Evolutionary conservation across 2,113 vertebrate genomes (phyloP).

Genomic region (Tragulus kanchil): DNA sequence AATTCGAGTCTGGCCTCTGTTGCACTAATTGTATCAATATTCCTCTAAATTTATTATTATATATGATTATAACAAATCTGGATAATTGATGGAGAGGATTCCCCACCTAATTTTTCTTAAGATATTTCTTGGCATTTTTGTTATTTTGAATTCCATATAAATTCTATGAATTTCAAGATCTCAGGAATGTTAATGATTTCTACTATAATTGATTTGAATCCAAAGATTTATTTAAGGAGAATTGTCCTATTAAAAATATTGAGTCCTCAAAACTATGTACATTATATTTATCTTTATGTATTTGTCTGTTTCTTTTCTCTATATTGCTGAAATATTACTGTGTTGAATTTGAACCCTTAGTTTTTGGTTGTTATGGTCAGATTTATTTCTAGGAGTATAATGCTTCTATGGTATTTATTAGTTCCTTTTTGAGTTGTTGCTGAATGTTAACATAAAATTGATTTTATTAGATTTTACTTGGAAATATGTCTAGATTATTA

Average conservation of each 20-base stretch:
- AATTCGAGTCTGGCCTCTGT: not conserved
- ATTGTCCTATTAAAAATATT: not conserved
- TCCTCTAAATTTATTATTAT: not conserved
- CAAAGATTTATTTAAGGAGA: not conserved
- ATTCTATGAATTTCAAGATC: not conserved
- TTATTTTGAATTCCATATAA: not conserved
- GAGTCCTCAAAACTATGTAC: not conserved
- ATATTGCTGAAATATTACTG: not conserved
- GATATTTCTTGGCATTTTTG: not conserved
- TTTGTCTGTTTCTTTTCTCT: not conserved
- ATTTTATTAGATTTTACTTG: not conserved
- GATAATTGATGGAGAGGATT: not conserved
- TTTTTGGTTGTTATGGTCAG: not conserved
- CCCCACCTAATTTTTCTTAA: not conserved
- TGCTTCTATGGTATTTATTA: not conserved
- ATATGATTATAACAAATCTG: not conserved
- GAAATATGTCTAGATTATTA: not conserved
- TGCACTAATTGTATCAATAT: not conserved
- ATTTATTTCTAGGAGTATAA: not conserved
- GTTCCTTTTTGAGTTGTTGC: not conserved
- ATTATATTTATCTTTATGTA: not conserved
- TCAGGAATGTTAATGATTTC: not conserved
- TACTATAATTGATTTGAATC: not conserved
- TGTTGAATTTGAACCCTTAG: not conserved
- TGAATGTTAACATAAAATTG: not conserved